A percentile compares a stretch with the other conserved stretches of the same genome.
Conservation (phyloP, 2,888 invertebrate species). For the Lithophane socia region DNA sequence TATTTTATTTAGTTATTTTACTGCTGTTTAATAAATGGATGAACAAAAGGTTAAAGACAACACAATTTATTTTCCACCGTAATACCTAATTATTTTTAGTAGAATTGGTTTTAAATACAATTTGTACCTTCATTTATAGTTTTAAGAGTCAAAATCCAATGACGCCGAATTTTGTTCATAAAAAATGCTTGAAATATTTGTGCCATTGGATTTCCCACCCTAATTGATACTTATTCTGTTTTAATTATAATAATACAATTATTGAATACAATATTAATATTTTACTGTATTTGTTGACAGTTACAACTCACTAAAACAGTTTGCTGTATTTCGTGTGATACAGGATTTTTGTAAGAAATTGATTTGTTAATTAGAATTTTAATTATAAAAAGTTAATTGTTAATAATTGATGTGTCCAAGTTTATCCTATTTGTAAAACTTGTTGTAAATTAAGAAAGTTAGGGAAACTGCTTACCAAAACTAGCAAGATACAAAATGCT, state of each 20-base stretch:
- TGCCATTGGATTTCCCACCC: conserved; percentile 34
- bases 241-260: conserved; percentile 20
- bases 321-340: conserved; percentile 17
- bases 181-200: neutral
- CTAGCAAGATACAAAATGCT: neutral
- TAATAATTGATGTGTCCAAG: conserved; percentile 6
- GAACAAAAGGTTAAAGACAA: conserved; percentile 28
- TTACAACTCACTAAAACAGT: conserved; percentile 51
- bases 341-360: conserved; percentile 15
- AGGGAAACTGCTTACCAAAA: neutral
- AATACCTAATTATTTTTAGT: conserved; percentile 17
- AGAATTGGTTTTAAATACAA: conserved; percentile 39
- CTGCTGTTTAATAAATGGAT: conserved; percentile 22
- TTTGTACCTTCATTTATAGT: conserved; percentile 47
- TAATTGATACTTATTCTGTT: conserved; percentile 31
- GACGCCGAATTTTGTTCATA: neutral
- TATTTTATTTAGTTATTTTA: neutral
- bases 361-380: conserved; percentile 1
- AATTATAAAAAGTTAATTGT: conserved; percentile 15
- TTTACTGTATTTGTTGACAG: conserved; percentile 31
- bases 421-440: conserved; percentile 17
- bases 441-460: conserved; percentile 15
- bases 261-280: conserved; percentile 33
- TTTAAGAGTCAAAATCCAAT: conserved; percentile 49
- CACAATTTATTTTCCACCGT: conserved; percentile 35